Conservation (phyloP, 2,797 vertebrate genomes). For the Chromis chromis region DNA sequence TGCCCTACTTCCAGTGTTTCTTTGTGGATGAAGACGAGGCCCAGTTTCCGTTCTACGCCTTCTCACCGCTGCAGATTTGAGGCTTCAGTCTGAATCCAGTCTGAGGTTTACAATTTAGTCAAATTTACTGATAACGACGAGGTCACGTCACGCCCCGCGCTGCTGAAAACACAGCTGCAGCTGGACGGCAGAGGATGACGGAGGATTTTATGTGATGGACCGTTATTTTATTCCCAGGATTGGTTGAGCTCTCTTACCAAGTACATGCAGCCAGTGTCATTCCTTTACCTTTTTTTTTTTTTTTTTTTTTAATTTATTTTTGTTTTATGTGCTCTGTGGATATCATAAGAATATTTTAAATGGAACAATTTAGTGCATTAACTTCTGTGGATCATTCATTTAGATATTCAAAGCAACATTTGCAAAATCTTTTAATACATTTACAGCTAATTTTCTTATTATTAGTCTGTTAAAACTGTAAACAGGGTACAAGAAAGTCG, state of each 20-base stretch:
- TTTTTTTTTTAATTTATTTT: conserved; percentile 17
- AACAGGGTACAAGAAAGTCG: conserved; percentile 46
- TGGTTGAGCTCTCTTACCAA: conserved; percentile 81
- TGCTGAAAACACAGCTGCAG: conserved; percentile 34
- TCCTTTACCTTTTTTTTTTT: conserved; percentile 65
- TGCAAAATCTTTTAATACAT: conserved; percentile 5
- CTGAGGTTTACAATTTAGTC: conserved; percentile 35
- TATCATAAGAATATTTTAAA: conserved; percentile 27
- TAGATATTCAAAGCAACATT: conserved; percentile 12
- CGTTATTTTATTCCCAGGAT: conserved; percentile 59
- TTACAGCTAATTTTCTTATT: background rate
- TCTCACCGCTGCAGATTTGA: conserved; percentile 84
- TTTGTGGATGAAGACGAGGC: conserved; percentile 94
- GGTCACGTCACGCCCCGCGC: conserved; percentile 37
- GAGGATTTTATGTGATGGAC: conserved; percentile 39
- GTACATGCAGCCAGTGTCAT: conserved; percentile 74
- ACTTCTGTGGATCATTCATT: conserved; percentile 29
- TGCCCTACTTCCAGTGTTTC: conserved; percentile 97
- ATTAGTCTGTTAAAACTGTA: conserved; percentile 3
- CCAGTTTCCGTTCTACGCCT: conserved; percentile 90
- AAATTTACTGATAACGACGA: conserved; percentile 35
- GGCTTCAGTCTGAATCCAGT: conserved; percentile 30
- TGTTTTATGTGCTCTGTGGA: conserved; percentile 13
- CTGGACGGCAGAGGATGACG: conserved; percentile 33
- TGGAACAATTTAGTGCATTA: conserved; percentile 39